phyloP scores from a whole-genome alignment of 2,888 invertebrate species.

The Hoplodrina ambigua region DNA sequence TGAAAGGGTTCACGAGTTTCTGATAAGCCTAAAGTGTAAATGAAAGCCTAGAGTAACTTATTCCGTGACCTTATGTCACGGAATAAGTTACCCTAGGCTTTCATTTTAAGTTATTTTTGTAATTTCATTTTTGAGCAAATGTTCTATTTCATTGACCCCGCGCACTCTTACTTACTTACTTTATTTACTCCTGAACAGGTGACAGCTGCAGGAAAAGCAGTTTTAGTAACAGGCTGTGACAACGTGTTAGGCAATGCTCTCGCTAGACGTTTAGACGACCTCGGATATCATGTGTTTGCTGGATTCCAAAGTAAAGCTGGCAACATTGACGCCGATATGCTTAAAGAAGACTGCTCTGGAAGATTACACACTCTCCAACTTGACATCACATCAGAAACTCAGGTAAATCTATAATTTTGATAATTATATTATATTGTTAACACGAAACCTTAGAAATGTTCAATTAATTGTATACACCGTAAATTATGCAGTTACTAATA shows the following conservation, averaged over 20 bases:
- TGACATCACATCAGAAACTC: conserved; percentile 95
- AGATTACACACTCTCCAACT: conserved; percentile 93
- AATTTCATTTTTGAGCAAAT: conserved; percentile 33
- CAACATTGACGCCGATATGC: conserved; percentile 93
- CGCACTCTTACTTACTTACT: neutral
- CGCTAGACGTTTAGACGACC: conserved; percentile 95
- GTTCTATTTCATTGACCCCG: conserved; percentile 3
- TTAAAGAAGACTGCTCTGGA: conserved; percentile 95
- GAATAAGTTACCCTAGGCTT: too few species aligned
- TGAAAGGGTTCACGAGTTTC: conserved; percentile 45
- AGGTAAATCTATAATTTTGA: conserved; percentile 77
- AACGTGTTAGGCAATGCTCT: conserved; percentile 93
- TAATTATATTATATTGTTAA: neutral
- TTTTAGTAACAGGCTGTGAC: conserved; percentile 96
- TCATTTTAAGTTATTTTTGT: conserved; percentile 2
- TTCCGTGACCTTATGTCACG: conserved; percentile 20
- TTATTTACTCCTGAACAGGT: conserved; percentile 88
- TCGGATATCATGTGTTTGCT: conserved; percentile 97
- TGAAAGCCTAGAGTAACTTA: conserved; percentile 38
- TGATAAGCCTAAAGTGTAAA: conserved; percentile 44
- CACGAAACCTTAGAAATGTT: neutral
- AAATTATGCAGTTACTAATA: too few species aligned
- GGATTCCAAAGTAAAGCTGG: conserved; percentile 93
- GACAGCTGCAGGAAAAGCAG: conserved; percentile 95
- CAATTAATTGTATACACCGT: neutral